Percentiles rank a stretch among this genome's conserved stretches.
phyloP scores from a whole-genome alignment of 2,797 vertebrate genomes.

The Mastacembelus armatus region DNA sequence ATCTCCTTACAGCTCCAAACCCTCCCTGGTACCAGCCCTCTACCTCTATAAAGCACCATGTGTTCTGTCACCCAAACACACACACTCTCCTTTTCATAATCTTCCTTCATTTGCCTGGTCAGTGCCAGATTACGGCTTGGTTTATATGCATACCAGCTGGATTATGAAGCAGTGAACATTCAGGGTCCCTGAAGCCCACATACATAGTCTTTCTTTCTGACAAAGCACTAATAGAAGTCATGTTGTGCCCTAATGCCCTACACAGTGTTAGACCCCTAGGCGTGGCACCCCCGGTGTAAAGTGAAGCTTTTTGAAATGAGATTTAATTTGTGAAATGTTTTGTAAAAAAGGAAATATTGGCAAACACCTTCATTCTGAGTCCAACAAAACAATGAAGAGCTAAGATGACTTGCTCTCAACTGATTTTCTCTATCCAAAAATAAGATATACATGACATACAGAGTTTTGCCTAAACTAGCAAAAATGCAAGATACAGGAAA shows the following conservation, averaged over 20 bases:
- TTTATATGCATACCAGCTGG: constrained; percentile 62
- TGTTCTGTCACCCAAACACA: constrained; percentile 46
- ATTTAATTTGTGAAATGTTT: too few species aligned
- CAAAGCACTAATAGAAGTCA: constrained; percentile 11
- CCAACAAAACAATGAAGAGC: too few species aligned
- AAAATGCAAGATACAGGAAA: too few species aligned
- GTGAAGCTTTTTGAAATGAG: too few species aligned
- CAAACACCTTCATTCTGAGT: too few species aligned
- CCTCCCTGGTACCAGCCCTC: constrained; percentile 40
- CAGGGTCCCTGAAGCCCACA: constrained; percentile 15
- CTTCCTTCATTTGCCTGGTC: constrained; percentile 21
- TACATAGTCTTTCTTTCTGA: constrained; percentile 12
- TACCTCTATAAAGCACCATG: constrained; percentile 40
- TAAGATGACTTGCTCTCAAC: too few species aligned
- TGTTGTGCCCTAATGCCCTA: constrained; percentile 17
- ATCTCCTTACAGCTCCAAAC: constrained; percentile 58
- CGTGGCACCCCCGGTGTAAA: too few species aligned
- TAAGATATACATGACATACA: too few species aligned
- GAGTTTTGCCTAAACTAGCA: too few species aligned
- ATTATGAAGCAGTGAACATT: constrained; percentile 43
- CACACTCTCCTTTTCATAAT: constrained; percentile 45
- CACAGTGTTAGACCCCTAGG: too few species aligned
- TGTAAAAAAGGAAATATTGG: too few species aligned
- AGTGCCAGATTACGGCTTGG: constrained; percentile 34
- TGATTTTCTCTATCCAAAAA: too few species aligned